Evolutionary conservation across 2,797 vertebrate species (phyloP), one percentile per base, ranked within the genome.

Genomic region (Semaprochilodus insignis): DNA sequence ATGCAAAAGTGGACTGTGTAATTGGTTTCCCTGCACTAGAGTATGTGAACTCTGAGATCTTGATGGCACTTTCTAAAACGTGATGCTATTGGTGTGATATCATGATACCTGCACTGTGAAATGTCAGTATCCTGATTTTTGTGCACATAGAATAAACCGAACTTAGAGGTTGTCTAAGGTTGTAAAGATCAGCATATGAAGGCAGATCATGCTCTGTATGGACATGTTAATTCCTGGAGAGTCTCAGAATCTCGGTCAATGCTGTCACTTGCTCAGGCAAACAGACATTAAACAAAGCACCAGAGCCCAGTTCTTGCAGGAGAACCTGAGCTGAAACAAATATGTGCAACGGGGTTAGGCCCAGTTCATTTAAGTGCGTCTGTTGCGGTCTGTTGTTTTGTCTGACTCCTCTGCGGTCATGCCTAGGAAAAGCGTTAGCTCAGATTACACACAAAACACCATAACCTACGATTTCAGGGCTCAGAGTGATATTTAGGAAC

Each of bases 391-490:
- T 74, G 17, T 23, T 77, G 36, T 71, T 78, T 40, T 44, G 19
- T 25, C 15, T 67, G 55, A 59, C 54, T 19, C 51, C 7, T 72
- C 21, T 55, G 66, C 2, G 57, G 31, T 66, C 62, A 72, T 63
- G 44, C 57, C 48, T 52, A 48, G 72, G 36, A 57, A 78, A 78
- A 66, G 31, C 21, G 52, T n/a, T 19, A 51, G 21, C 63, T 82
- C 10, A 1, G 7, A 10, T 60, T n/a, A 80, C 72, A 52, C 27
- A 57, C 52, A 57, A 34, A 44, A 55, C 23, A 73, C 70, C 48
- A 31, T 11, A 73, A 36, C 52, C 25, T 74, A 2, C 17, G 16
- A 57, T 57, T 51, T 55, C 25, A 34, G 51, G 19, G 2, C 72
- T 74, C 52, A 31, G 72, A 13, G 51, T 74, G 36, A 21, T 13